These are phyloP conservation scores for Sarotherodon lohbergeri DNA, from an alignment of 2,113 vertebrate genomes.

Conservation along the genomic window DNA sequence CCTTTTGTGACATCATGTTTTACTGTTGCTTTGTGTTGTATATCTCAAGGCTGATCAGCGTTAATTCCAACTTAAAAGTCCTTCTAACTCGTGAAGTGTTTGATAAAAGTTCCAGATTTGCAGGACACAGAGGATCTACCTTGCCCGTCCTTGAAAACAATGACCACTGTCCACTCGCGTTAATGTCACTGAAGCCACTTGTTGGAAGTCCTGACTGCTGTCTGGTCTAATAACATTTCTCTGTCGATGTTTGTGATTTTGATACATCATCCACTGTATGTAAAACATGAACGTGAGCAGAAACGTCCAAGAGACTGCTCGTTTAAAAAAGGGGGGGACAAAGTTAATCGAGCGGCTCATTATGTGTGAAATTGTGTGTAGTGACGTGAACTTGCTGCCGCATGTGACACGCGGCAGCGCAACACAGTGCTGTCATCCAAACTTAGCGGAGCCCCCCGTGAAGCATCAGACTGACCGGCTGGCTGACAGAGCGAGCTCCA, in stretches of 20 bases:
- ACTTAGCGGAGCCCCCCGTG: slow-evolving; percentile 13
- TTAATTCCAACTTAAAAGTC: not conserved
- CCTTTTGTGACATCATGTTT: not conserved
- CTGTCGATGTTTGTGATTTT: not conserved
- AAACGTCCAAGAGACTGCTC: not conserved
- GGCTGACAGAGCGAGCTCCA: not conserved
- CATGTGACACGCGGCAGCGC: not conserved
- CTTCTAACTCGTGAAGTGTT: not conserved
- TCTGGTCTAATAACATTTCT: not conserved
- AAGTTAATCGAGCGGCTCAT: slow-evolving; percentile 7
- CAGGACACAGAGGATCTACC: not conserved
- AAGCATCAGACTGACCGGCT: not conserved
- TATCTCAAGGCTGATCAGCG: not conserved
- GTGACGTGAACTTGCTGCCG: slow-evolving; percentile 42
- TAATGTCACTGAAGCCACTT: not conserved
- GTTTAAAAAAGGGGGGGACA: not conserved
- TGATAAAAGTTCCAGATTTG: not conserved
- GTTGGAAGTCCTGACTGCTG: not conserved
- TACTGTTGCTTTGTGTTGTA: not conserved
- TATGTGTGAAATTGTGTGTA: not conserved
- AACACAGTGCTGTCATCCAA: slow-evolving; percentile 23
- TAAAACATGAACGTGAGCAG: not conserved
- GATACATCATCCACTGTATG: not conserved
- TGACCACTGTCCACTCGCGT: not conserved
- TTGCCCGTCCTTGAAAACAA: not conserved